Evolutionary conservation across 2,797 vertebrate genomes (phyloP).

Genomic region (Scolopax bukidnonensis): DNA sequence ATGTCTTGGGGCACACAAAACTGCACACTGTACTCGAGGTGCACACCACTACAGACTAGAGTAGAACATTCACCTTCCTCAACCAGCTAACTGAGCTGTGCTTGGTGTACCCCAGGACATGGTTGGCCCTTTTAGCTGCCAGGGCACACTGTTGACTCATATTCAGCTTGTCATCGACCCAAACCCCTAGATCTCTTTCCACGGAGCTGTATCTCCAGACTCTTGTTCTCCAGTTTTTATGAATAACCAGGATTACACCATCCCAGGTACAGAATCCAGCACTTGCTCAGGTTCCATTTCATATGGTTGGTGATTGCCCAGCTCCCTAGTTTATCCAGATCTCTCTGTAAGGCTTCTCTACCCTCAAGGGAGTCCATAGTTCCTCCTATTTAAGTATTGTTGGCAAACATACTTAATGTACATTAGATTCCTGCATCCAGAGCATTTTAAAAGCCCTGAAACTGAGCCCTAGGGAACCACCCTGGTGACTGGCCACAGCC

Average conservation of each 20-base stretch:
- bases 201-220: background rate
- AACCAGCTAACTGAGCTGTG: rapidly evolving
- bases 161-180: background rate
- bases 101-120: background rate
- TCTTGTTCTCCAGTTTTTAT: background rate
- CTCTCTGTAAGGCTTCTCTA: background rate
- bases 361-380: background rate
- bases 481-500: background rate
- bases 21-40: rapidly evolving
- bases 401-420: background rate
- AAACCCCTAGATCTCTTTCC: rapidly evolving
- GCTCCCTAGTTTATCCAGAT: background rate
- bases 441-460: background rate
- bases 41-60: background rate
- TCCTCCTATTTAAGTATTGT: background rate
- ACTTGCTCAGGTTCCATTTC: background rate
- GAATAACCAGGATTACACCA: too few relatives aligned
- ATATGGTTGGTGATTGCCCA: rapidly evolving
- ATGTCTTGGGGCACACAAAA: background rate
- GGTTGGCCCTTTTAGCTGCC: background rate
- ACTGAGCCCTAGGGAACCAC: background rate
- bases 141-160: background rate
- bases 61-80: background rate
- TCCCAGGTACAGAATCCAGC: background rate
- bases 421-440: background rate